Percentiles rank a stretch among this genome's conserved stretches.
These are phyloP conservation scores for Toxotes chatareus DNA, from an alignment of 2,113 vertebrate species.

Conservation along the genomic window DNA sequence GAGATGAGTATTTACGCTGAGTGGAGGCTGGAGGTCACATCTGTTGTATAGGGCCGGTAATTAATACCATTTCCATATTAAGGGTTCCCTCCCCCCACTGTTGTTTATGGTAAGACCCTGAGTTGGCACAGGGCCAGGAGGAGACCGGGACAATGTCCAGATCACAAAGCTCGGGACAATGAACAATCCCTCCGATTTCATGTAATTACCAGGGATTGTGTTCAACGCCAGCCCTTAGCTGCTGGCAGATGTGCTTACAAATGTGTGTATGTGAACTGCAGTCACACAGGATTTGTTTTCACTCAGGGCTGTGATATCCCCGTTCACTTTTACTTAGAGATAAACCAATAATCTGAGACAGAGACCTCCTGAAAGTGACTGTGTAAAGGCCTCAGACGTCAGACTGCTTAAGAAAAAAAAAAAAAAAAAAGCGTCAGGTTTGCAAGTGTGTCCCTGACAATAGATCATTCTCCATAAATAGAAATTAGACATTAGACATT, in stretches of 20 bases:
- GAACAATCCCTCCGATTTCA: constrained; percentile 72
- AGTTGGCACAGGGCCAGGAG: constrained; percentile 66
- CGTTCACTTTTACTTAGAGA: constrained; percentile 34
- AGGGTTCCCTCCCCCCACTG: constrained; percentile 34
- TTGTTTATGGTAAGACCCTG: constrained; percentile 66
- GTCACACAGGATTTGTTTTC: constrained; percentile 5
- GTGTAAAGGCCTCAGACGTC: constrained; percentile 27
- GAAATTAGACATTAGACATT: constrained; percentile 54
- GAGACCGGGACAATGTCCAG: constrained; percentile 75
- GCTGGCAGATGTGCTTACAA: constrained; percentile 55
- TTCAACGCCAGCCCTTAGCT: constrained; percentile 36
- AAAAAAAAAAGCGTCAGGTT: constrained; percentile 46
- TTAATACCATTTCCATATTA: constrained; percentile 80
- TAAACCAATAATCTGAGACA: constrained; percentile 36
- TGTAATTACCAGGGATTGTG: constrained; percentile 72
- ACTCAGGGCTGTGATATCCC: constrained; percentile 27
- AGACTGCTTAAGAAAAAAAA: constrained; percentile 30
- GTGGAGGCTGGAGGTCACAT: constrained; percentile 73
- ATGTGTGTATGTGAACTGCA: neutral
- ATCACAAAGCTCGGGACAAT: constrained; percentile 76
- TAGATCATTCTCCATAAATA: constrained; percentile 58
- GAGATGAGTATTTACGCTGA: constrained; percentile 59
- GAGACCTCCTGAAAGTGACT: constrained; percentile 42
- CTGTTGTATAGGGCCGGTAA: constrained; percentile 75
- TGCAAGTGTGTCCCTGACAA: constrained; percentile 40